A percentile compares a stretch with the other conserved stretches of the same genome.
Evolutionary conservation across 2,888 invertebrate genomes (phyloP).

Genomic region (Sminthurinus aureus): DNA sequence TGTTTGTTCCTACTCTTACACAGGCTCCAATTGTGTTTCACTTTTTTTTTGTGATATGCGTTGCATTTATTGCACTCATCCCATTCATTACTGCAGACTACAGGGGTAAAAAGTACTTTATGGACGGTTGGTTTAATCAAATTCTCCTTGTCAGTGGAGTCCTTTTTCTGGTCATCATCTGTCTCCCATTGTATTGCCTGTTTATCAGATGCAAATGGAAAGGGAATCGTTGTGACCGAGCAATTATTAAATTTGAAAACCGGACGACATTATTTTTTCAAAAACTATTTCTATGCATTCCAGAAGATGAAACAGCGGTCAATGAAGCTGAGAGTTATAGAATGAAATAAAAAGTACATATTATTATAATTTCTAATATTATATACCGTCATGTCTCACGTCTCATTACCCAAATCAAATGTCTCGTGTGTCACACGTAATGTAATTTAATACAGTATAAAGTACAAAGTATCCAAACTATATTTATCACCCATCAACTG

Average conservation of each 20-base stretch:
- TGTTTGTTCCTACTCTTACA: background rate
- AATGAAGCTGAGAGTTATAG: no score
- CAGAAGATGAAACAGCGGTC: background rate
- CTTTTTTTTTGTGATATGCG: constrained; percentile 12
- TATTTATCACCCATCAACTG: no score
- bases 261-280: background rate
- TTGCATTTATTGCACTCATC: constrained; percentile 20
- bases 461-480: no score
- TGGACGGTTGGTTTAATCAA: background rate
- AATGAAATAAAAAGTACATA: no score
- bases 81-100: constrained; percentile 16
- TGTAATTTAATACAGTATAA: no score
- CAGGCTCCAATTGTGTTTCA: background rate
- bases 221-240: background rate
- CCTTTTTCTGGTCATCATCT: constrained; percentile 3
- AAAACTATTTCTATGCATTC: background rate
- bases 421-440: no score
- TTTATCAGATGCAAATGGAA: constrained; percentile 1
- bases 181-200: constrained; percentile 34
- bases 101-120: background rate
- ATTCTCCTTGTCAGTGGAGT: constrained; percentile 15
- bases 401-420: no score
- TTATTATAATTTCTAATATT: no score
- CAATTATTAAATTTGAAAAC: background rate
- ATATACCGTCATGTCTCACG: no score